Conservation (phyloP, 2,888 invertebrate species). For the Drosophila suboccidentalis region DNA sequence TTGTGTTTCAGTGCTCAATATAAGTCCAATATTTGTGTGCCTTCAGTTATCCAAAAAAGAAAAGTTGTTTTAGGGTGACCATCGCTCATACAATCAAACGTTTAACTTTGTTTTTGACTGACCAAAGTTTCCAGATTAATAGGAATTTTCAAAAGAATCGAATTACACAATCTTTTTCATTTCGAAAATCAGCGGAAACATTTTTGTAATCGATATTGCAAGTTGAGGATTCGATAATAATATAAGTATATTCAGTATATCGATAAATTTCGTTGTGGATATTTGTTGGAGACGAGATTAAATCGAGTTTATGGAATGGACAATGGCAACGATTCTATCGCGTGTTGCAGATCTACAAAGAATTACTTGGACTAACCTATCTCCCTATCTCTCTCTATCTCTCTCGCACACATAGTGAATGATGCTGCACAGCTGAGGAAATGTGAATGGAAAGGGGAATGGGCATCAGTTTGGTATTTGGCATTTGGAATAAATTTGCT, state of each 20-base stretch:
- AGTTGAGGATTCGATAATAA: neutral
- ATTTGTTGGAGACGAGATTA: neutral
- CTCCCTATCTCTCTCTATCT: neutral
- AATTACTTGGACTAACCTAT: conserved; percentile 9
- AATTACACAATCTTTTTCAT: neutral
- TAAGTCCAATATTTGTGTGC: too few relatives aligned
- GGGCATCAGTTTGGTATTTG: conserved; percentile 44
- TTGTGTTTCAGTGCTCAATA: too few relatives aligned
- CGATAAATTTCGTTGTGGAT: neutral
- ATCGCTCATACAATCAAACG: neutral
- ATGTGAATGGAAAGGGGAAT: neutral
- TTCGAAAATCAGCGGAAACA: too few relatives aligned
- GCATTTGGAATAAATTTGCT: conserved; percentile 73
- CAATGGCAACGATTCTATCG: conserved; percentile 53
- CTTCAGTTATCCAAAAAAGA: too few relatives aligned
- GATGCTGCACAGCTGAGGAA: conserved; percentile 33
- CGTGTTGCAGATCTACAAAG: conserved; percentile 62
- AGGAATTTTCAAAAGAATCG: too few relatives aligned
- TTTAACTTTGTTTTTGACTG: neutral
- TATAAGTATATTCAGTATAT: conserved; percentile 8
- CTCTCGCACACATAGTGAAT: conserved; percentile 17
- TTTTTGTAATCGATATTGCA: neutral
- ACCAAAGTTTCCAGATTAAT: too few relatives aligned
- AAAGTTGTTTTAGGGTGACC: neutral
- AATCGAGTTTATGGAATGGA: conserved; percentile 21